Evolutionary conservation across 2,888 invertebrate genomes (phyloP).

Genomic region (Macrophya annulata): DNA sequence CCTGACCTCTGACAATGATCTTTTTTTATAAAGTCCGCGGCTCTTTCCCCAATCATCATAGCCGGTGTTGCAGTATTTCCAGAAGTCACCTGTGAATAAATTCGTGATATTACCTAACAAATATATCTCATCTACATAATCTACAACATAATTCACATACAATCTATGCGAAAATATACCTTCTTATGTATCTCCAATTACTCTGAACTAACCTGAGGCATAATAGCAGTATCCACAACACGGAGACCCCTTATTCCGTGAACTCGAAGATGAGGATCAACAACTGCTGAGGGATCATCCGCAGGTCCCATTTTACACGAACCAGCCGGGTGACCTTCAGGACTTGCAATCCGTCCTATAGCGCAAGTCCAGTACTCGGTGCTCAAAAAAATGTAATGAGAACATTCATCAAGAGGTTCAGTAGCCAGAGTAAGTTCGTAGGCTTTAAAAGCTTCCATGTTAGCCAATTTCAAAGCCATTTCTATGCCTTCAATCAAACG

Average conservation of each 20-base stretch:
- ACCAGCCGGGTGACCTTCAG: constrained; percentile 91
- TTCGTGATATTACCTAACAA: background rate
- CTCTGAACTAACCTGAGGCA: constrained; percentile 80
- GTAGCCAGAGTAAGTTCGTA: constrained; percentile 61
- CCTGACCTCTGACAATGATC: background rate
- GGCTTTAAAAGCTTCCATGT: constrained; percentile 79
- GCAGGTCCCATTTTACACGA: constrained; percentile 79
- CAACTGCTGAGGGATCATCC: constrained; percentile 83
- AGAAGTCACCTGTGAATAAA: constrained; percentile 70
- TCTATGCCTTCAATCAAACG: constrained; percentile 84
- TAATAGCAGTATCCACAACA: constrained; percentile 82
- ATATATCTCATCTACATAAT: background rate
- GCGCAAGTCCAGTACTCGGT: constrained; percentile 90
- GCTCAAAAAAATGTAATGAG: constrained; percentile 67
- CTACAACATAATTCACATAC: no score
- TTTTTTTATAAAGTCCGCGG: constrained; percentile 80
- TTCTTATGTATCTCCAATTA: background rate
- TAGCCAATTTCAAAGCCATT: constrained; percentile 75
- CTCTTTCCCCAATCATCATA: constrained; percentile 77
- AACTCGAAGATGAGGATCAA: constrained; percentile 85
- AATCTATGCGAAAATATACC: no score
- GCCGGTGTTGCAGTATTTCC: constrained; percentile 82
- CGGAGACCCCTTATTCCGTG: constrained; percentile 82
- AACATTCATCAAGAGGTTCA: constrained; percentile 61
- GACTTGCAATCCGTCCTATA: constrained; percentile 85